Evolutionary conservation across 2,113 vertebrate genomes (phyloP).

Genomic region (Colius striatus): DNA sequence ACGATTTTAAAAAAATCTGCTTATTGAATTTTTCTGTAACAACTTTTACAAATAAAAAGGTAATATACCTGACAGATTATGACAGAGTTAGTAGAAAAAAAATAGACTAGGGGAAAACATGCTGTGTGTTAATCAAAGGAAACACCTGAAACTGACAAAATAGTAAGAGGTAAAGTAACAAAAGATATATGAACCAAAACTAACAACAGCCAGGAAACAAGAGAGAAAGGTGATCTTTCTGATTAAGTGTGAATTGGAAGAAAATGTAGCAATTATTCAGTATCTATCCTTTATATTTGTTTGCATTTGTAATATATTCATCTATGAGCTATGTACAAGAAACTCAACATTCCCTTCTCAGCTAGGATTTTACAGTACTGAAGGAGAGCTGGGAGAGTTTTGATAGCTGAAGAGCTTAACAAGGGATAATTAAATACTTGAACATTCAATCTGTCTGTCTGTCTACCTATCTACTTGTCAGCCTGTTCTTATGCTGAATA

Average conservation of each 20-base stretch:
- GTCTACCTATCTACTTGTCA: not conserved
- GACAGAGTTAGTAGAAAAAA: not conserved
- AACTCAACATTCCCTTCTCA: not conserved
- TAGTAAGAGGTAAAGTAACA: constrained; percentile 14
- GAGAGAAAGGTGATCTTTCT: not conserved
- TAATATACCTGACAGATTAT: constrained; percentile 19
- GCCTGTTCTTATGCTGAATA: fast-evolving
- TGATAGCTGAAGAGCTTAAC: not conserved
- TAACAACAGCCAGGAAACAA: not conserved
- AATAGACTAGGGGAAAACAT: not conserved
- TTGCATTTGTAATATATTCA: not conserved
- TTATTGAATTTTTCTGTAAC: constrained; percentile 32
- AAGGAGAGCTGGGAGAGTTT: not conserved
- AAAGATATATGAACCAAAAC: not conserved
- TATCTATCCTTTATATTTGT: not conserved
- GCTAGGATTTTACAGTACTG: not conserved
- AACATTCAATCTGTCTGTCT: not conserved
- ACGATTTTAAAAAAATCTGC: not conserved
- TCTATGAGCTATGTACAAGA: not conserved
- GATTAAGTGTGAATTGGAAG: not conserved
- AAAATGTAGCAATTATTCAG: not conserved
- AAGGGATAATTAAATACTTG: not conserved
- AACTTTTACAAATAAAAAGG: not conserved
- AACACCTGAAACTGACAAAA: constrained; percentile 45
- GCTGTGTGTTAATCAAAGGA: constrained; percentile 36